Conservation (phyloP, 2,888 invertebrate genomes). For the Sarcophaga subvicina region DNA sequence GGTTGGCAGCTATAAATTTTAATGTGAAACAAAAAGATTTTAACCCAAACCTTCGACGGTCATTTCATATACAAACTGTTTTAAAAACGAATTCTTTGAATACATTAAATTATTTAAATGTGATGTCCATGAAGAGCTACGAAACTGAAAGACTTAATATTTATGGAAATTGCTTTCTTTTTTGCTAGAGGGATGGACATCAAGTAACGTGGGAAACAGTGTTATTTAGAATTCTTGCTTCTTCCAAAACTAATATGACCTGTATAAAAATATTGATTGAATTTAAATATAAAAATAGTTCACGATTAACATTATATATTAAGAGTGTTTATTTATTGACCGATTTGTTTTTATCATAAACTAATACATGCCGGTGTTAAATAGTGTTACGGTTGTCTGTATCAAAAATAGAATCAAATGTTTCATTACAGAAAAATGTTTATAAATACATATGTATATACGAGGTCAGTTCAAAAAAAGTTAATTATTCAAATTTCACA, state of each 20-base stretch:
- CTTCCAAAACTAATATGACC: neutral
- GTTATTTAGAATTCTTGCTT: neutral
- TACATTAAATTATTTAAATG: conserved; percentile 73
- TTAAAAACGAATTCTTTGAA: conserved; percentile 75
- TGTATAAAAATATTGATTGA: too few relatives aligned
- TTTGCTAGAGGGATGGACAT: conserved; percentile 55
- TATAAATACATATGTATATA: too few relatives aligned
- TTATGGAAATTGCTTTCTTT: conserved; percentile 56
- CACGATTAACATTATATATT: too few relatives aligned
- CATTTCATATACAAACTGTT: conserved; percentile 46
- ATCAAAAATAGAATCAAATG: too few relatives aligned
- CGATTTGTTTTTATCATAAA: too few relatives aligned
- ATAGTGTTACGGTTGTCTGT: too few relatives aligned
- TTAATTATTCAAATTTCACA: too few relatives aligned
- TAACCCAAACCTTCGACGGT: conserved; percentile 29
- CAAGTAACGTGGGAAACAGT: conserved; percentile 75
- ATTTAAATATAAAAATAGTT: too few relatives aligned
- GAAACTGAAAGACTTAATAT: neutral
- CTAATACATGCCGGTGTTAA: too few relatives aligned
- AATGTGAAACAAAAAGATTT: conserved; percentile 63
- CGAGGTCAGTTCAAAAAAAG: too few relatives aligned
- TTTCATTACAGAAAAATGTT: too few relatives aligned
- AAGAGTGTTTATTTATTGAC: too few relatives aligned
- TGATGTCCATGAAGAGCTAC: conserved; percentile 17
- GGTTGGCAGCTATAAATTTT: conserved; percentile 62